Evolutionary conservation across 2,888 invertebrate genomes (phyloP).

Genomic region (Ennomos quercinarius): DNA sequence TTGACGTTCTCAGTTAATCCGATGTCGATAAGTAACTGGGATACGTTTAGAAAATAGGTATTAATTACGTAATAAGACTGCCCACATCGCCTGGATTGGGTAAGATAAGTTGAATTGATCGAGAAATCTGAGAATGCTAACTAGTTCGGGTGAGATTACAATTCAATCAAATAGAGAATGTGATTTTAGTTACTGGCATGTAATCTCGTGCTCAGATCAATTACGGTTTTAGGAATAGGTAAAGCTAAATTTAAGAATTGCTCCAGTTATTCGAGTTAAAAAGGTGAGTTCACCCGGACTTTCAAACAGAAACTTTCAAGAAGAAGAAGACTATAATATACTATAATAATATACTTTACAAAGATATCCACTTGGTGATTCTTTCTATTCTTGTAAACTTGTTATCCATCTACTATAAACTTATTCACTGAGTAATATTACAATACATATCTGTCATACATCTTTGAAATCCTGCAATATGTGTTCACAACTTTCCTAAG

Average conservation of each 20-base stretch:
- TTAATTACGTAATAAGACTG: constrained; percentile 10
- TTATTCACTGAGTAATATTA: background rate
- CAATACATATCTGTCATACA: constrained; percentile 2
- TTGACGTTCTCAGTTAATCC: too few relatives aligned
- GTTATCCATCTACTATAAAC: background rate
- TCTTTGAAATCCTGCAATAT: constrained; percentile 8
- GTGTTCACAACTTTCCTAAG: constrained; percentile 12
- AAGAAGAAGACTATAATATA: too few relatives aligned
- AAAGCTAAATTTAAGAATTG: too few relatives aligned
- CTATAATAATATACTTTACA: too few relatives aligned
- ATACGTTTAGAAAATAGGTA: constrained; percentile 19
- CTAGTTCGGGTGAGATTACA: constrained; percentile 5
- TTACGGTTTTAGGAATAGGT: too few relatives aligned
- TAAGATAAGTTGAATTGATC: constrained; percentile 18
- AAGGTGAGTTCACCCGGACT: too few relatives aligned
- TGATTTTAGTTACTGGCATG: too few relatives aligned
- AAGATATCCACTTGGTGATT: too few relatives aligned
- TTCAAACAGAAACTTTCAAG: too few relatives aligned
- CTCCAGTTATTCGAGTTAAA: too few relatives aligned
- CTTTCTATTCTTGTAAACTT: too few relatives aligned
- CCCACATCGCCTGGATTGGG: constrained; percentile 5
- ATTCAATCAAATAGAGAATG: constrained; percentile 7
- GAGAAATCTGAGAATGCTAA: constrained; percentile 12
- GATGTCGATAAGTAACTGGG: constrained; percentile 2
- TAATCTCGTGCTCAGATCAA: too few relatives aligned